phyloP scores from a whole-genome alignment of 1,140 invertebrate species.

The Drosophila sulfurigaster region DNA sequence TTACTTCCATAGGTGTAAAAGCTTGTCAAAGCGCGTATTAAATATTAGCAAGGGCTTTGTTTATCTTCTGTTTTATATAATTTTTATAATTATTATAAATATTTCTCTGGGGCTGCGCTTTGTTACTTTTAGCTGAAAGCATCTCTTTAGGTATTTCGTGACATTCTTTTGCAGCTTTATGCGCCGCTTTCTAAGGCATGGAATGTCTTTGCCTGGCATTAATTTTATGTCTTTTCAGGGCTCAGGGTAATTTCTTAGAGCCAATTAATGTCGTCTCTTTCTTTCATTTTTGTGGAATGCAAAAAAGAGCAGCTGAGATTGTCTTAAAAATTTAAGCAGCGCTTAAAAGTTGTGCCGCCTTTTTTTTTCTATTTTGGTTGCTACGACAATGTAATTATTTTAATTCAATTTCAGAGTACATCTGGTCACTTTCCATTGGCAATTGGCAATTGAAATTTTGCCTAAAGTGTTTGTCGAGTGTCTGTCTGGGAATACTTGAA shows the following conservation, averaged over 20 bases:
- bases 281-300: background rate
- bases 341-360: background rate
- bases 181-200: background rate
- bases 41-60: background rate
- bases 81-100: slow-evolving; percentile 13
- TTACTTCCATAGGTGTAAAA: slow-evolving; percentile 2
- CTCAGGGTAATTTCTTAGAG: background rate
- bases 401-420: slow-evolving; percentile 10
- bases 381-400: background rate
- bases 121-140: background rate
- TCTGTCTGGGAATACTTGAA: slow-evolving; percentile 22
- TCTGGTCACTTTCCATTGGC: slow-evolving; percentile 12
- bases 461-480: slow-evolving; percentile 9
- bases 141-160: background rate
- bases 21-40: background rate
- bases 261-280: background rate
- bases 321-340: background rate
- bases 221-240: background rate
- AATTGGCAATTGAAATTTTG: slow-evolving; percentile 11
- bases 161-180: background rate
- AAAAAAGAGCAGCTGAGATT: background rate
- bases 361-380: background rate
- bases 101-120: background rate
- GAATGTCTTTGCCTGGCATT: background rate
- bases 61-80: background rate